Percentiles rank a stretch among this genome's conserved stretches.
These are phyloP conservation scores for Drosophila gaucha DNA, from an alignment of 2,888 invertebrate genomes.

Conservation along the genomic window DNA sequence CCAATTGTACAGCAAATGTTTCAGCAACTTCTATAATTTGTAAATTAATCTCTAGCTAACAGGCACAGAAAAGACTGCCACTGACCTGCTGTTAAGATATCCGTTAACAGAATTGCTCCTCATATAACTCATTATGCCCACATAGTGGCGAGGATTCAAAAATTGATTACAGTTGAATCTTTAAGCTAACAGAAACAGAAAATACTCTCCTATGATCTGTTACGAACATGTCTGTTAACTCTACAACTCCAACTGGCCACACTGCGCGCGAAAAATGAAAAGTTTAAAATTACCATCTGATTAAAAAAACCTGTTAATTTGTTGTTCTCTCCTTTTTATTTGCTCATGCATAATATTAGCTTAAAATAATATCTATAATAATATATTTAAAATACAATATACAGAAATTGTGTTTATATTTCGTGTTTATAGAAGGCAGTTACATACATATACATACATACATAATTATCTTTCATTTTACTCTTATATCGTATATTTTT, in stretches of 20 bases:
- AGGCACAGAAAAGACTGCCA: too few relatives aligned
- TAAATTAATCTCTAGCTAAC: too few relatives aligned
- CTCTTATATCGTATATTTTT: slow-evolving; percentile 32
- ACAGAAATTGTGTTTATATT: slow-evolving; percentile 52
- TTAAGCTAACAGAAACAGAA: not conserved
- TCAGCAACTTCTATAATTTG: too few relatives aligned
- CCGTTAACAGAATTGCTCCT: too few relatives aligned
- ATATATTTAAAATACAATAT: slow-evolving; percentile 60
- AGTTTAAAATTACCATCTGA: too few relatives aligned
- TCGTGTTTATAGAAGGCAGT: slow-evolving; percentile 41
- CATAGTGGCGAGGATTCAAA: too few relatives aligned
- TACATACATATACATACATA: slow-evolving; percentile 27
- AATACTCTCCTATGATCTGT: too few relatives aligned
- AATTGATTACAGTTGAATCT: not conserved
- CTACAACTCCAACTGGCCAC: not conserved
- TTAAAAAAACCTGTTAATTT: slow-evolving; percentile 3
- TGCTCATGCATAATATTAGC: slow-evolving; percentile 62
- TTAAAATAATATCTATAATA: slow-evolving; percentile 43
- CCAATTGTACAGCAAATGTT: too few relatives aligned
- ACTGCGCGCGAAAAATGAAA: not conserved
- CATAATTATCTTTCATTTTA: slow-evolving; percentile 26
- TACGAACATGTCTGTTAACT: not conserved
- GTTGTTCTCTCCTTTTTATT: slow-evolving; percentile 39
- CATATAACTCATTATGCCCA: too few relatives aligned
- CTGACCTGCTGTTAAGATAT: too few relatives aligned